Conservation (phyloP, 2,888 invertebrate genomes). For the Thereva unica region DNA sequence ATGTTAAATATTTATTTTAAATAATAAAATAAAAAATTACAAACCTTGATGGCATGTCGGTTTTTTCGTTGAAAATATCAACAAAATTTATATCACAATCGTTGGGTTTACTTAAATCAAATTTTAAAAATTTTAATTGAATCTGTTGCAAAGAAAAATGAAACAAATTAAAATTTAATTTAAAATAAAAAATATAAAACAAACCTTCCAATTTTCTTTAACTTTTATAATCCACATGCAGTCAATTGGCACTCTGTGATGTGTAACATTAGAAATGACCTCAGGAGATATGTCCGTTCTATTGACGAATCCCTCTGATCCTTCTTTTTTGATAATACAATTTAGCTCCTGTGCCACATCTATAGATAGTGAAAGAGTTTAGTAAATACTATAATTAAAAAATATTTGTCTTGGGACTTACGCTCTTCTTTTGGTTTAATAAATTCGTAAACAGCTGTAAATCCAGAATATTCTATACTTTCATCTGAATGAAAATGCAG, state of each 20-base stretch:
- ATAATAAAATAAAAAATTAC: not conserved
- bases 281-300: conserved; percentile 63
- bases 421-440: conserved; percentile 64
- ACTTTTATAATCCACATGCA: conserved; percentile 77
- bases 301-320: conserved; percentile 63
- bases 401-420: conserved; percentile 52
- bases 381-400: too few relatives aligned
- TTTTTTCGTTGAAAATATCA: conserved; percentile 70
- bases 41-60: conserved; percentile 64
- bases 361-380: conserved; percentile 20
- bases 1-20: not conserved
- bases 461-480: conserved; percentile 77
- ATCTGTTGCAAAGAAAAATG: conserved; percentile 61
- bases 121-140: conserved; percentile 68
- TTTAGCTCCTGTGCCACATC: conserved; percentile 59
- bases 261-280: conserved; percentile 60
- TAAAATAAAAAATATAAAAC: conserved; percentile 42
- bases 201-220: conserved; percentile 67
- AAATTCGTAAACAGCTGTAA: conserved; percentile 75
- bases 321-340: conserved; percentile 63
- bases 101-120: conserved; percentile 71
- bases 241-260: conserved; percentile 66
- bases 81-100: conserved; percentile 78
- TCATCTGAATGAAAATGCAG: conserved; percentile 79
- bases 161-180: not conserved